Base-by-base conservation (phyloP, 2,113 vertebrate genomes). In the Pedetes capensis region DNA sequence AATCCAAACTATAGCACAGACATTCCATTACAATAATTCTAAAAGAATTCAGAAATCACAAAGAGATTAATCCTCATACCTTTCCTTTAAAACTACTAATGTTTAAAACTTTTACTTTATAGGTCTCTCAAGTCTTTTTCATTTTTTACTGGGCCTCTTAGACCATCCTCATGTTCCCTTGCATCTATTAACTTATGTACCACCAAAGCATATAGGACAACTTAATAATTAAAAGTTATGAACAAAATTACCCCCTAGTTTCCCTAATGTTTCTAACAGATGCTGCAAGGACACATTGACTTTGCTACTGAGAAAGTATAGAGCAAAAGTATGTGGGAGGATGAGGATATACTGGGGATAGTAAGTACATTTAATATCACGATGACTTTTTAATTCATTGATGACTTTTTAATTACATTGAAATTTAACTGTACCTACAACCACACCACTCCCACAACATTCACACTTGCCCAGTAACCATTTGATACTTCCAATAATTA, bases 381-480 rank as follows among this genome's bases (percentile, higher is more conserved):
- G 32, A n/a, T 32, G 47, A 71, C 44, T 92, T 92, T n/a, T 96
- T 78, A 96, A 47, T 86, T 87, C 27, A 34, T 66, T 74, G 32
- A n/a, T 32, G 47, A 71, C 44, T 92, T 92, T n/a, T 96, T 78
- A 96, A 47, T 86, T 87, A n/a, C n/a, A n/a, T n/a, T n/a, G n/a
- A n/a, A 84, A 91, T 25, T 91, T 47, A 69, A 42, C 39, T 82
- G 18, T 47, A 63, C 39, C 59, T 76, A 89, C 89, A 95, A 64
- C 63, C 32, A 55, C 17, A n/a, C n/a, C n/a, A 82, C 32, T 16
- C 86, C 89, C 49, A 82, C 34, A 64, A 81, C 64, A 72, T 88
- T 69, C 29, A 85, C 53, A 85, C 88, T 3, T 92, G 32, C 49
- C 51, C 76, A 68, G 18, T 64, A 83, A 86, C 57, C 18, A 66